Base-by-base conservation (phyloP, 2,113 vertebrate genomes). In the Marcusenius ussheri region DNA sequence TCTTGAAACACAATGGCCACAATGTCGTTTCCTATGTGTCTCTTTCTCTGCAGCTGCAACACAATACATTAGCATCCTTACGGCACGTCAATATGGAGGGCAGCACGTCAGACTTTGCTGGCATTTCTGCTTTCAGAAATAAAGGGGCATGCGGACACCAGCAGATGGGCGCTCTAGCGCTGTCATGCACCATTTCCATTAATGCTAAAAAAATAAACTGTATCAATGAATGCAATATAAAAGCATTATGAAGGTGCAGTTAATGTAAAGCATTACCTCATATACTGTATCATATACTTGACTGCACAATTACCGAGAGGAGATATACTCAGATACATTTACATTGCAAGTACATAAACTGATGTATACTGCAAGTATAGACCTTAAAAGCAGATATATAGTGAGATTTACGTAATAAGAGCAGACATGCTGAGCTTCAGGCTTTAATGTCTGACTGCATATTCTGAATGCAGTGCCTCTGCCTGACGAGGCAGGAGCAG, bases 1-100 rank as follows among this genome's bases (percentile, higher is more conserved):
- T 99, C 98, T 94, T 99, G 98, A 96, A 99, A 99, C 88, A 99
- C 95, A 24, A 98, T 88, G 0, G 98, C 98, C 49, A 99, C 98
- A 0, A 99, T 99, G 93, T 99, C 98, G 1, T 99, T 99, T 87
- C 98, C 98, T 15, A 99, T 98, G 95, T 99, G 98, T 70, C 98
- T 95, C 91, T 99, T 99, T 84, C 98, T 95, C 95, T 99, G 98
- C 91, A 99, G 95, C 98, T 99, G 93, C 90, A 90, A 74, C 10
- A 80, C 70, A 89, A 85, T 2, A 58, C 0, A n/a, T n/a, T n/a
- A 51, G 19, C 39, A 42, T 39, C 56, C 58, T 62, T 9, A 31
- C 11, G 1, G 2, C 19, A 15, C 2, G 24, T n/a, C 51, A 62
- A 31, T 45, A 88, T 3, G 42, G 9, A 11, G 21, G 31, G 56